Conservation (phyloP, 2,888 invertebrate genomes). For the Cephus sareptanus region DNA sequence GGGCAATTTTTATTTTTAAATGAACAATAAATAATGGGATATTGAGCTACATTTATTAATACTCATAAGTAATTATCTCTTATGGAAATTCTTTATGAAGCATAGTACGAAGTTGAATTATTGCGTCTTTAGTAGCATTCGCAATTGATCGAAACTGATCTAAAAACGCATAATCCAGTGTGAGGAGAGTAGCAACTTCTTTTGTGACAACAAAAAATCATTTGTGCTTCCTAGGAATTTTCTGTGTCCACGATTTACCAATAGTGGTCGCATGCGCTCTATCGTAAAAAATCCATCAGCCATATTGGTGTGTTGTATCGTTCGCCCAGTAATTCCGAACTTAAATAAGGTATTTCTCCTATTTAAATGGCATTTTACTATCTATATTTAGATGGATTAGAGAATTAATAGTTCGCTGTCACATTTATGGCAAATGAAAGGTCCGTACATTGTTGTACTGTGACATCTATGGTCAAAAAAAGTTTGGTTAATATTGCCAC, state of each 20-base stretch:
- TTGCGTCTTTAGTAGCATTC: background rate
- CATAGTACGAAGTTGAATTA: background rate
- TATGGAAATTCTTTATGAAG: background rate
- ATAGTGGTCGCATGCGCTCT: slow-evolving; percentile 50
- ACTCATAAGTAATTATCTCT: background rate
- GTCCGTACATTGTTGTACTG: slow-evolving; percentile 13
- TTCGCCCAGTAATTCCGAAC: slow-evolving; percentile 64
- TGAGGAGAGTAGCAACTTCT: background rate
- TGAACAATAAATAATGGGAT: background rate
- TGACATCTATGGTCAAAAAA: slow-evolving; percentile 46
- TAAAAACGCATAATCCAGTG: background rate
- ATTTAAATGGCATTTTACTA: slow-evolving; percentile 25
- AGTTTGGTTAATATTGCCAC: slow-evolving; percentile 66
- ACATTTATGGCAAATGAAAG: background rate
- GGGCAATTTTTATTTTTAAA: background rate
- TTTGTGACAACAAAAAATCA: background rate
- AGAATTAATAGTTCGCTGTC: background rate
- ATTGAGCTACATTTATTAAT: background rate
- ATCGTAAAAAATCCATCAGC: slow-evolving; percentile 62
- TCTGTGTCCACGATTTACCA: slow-evolving; percentile 28
- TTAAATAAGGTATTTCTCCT: slow-evolving; percentile 60
- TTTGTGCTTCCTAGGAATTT: slow-evolving; percentile 37
- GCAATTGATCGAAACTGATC: background rate
- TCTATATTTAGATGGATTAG: background rate
- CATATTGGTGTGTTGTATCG: slow-evolving; percentile 68